phyloP scores from a whole-genome alignment of 1,140 invertebrate species.

The Drosophila parvula region DNA sequence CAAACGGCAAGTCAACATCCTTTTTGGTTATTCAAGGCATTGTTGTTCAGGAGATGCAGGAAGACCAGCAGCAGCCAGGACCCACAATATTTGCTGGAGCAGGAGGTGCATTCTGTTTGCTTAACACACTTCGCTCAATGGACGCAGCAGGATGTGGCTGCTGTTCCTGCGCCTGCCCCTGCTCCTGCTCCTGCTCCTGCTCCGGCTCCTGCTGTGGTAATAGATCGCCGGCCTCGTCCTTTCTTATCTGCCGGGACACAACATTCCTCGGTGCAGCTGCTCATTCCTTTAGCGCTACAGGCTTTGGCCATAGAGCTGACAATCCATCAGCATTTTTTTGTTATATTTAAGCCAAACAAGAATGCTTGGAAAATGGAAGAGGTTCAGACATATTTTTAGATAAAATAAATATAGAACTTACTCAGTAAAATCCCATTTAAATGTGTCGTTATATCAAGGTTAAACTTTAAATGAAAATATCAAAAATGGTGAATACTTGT shows the following conservation, averaged over 20 bases:
- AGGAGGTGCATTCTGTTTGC: slow-evolving; percentile 62
- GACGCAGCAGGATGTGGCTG: slow-evolving; percentile 52
- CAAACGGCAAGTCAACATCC: slow-evolving; percentile 80
- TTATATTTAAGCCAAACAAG: background rate
- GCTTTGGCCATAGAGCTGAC: slow-evolving; percentile 13
- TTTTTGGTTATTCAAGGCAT: slow-evolving; percentile 73
- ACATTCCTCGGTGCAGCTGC: slow-evolving; percentile 9
- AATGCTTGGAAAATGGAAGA: background rate
- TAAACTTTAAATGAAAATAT: slow-evolving; percentile 2
- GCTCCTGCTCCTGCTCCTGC: background rate
- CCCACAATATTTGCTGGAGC: slow-evolving; percentile 13
- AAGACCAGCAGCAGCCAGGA: slow-evolving; percentile 17
- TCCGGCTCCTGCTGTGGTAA: slow-evolving; percentile 49
- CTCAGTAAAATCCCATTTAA: background rate
- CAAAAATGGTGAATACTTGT: slow-evolving; percentile 9
- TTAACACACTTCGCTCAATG: slow-evolving; percentile 80
- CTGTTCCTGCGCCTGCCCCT: slow-evolving; percentile 19
- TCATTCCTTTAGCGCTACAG: slow-evolving; percentile 18
- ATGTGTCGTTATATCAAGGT: background rate
- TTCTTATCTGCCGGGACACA: slow-evolving; percentile 71
- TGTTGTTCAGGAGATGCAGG: slow-evolving; percentile 33
- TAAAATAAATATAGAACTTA: background rate
- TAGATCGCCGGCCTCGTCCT: slow-evolving; percentile 71
- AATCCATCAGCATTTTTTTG: background rate
- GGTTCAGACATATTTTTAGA: background rate